Evolutionary conservation across 2,888 invertebrate species (phyloP), one percentile per base, ranked within the genome.

Genomic region (Diloba caeruleocephala): DNA sequence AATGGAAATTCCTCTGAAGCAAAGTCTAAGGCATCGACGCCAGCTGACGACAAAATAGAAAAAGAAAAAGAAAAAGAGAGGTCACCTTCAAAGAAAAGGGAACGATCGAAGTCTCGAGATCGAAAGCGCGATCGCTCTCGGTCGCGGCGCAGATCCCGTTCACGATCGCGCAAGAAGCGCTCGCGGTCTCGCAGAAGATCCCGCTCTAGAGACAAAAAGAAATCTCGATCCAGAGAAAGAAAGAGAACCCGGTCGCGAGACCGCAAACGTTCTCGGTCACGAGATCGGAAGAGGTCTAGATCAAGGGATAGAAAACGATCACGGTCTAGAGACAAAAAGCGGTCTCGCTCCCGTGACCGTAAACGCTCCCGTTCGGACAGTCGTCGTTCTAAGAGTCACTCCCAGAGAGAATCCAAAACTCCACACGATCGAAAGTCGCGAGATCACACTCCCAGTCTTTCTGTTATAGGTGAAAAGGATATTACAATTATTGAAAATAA

Each of bases 61-160:
- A 72, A 72, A 37, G 74, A 65, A 26, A 68, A 65, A 78, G 85
- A 29, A 77, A 82, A 87, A 55, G 89, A 88, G 7, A 76, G 81
- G 37, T 87, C 92, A 6, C 86, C 89, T 0, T 81, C 87, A 1
- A 91, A 87, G 73, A 94, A 94, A 60, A 89, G 85, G 59, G 94
- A 94, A 9, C 79, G 90, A 1, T 92, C 92, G 2, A 83, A 81
- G n/a, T 93, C 93, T 3, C 86, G 88, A 45, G 94, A 93, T 7
- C 88, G 83, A 32, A 92, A 92, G 43, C 85, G 90, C 1, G 92
- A 93, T 10, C 81, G 93, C 2, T 93, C 96, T 0, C 91, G 95
- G 1, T 96, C 96, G 28, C 93, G 94, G 43, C 94, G 95, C 77
- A 84, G 95, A 13, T 95, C 95, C n/a, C 89, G 94, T 19, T 95